Evolutionary conservation across 2,113 vertebrate genomes (phyloP).

Genomic region (Rostratula benghalensis): DNA sequence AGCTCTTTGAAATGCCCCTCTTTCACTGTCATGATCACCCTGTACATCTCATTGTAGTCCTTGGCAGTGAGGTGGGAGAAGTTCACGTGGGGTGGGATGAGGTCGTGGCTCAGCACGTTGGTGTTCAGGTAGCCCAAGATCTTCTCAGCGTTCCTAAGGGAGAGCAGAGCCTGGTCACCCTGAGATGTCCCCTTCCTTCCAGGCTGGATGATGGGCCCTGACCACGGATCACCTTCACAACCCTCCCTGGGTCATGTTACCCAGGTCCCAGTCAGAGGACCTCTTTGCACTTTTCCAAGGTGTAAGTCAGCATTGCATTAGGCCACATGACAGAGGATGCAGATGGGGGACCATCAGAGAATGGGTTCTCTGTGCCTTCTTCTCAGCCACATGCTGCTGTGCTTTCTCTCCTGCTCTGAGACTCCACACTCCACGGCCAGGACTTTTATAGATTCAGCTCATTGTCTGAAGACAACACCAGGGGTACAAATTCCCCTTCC

Average conservation of each 20-base stretch:
- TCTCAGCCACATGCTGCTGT: background rate
- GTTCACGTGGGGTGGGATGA: constrained; percentile 95
- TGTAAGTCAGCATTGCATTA: background rate
- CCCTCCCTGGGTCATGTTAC: background rate
- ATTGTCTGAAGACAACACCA: background rate
- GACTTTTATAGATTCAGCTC: background rate
- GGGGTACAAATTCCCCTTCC: background rate
- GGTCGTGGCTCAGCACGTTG: constrained; percentile 87
- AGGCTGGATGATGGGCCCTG: background rate
- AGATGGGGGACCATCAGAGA: background rate
- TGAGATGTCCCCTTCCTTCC: background rate
- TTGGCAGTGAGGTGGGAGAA: constrained; percentile 91
- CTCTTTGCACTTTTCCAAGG: background rate
- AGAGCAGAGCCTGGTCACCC: background rate
- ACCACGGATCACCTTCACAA: background rate
- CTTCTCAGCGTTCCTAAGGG: constrained; percentile 90
- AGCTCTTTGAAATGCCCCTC: constrained; percentile 87
- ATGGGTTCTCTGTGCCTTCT: too few relatives aligned
- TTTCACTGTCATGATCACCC: constrained; percentile 91
- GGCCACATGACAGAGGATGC: background rate
- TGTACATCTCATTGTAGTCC: constrained; percentile 96
- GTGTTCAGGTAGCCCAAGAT: constrained; percentile 91
- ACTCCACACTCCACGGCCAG: background rate
- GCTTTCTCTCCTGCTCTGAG: background rate
- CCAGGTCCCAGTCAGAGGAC: background rate